Base-by-base conservation (phyloP, 2,113 vertebrate genomes). In the Thalassoma bifasciatum region DNA sequence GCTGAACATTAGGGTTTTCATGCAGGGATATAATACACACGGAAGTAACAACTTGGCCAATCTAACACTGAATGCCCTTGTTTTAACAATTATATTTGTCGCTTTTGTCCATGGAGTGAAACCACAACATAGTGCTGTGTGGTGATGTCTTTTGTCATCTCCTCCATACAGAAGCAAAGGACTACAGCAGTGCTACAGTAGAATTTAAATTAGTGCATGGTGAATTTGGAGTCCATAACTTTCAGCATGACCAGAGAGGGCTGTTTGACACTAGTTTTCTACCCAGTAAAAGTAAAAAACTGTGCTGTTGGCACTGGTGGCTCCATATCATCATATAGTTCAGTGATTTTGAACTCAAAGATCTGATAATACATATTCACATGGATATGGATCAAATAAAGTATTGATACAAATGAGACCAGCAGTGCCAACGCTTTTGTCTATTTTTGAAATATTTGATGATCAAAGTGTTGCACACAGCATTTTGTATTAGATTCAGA, bases 1-100 rank as follows among this genome's bases (percentile, higher is more conserved):
- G 65, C 54, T 73, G 84, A 78, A 78, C 61, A 75, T 58, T 53
- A 81, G 54, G 49, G 69, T 42, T 72, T 79, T 78, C 47, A 75
- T 63, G 21, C 51, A 54, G 44, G 52, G 82, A 59, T 67, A 66
- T 34, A 62, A 72, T 67, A 81, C 49, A 30, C 54, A 30, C 34
- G 75, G 57, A 73, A 64, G 62, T 23, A 50, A 58, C 69, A 75
- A 77, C 85, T 66, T 83, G 65, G 60, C 51, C 57, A 66, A 24
- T 75, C 65, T 24, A 46, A 49, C 59, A 37, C 46, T 59, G 59
- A 66, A 42, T 65, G 58, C 12, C 34, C 23, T 56, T 66, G 53
- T 82, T 69, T 38, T 23, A 47, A 65, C 38, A 69, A 75, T 69
- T 52, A 53, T 46, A 54, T 52, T 49, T 75, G 30, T 69, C 40